A percentile compares a stretch with the other conserved stretches of the same genome.
Conservation (phyloP, 1,140 invertebrate genomes). For the Ectropis grisescens region DNA sequence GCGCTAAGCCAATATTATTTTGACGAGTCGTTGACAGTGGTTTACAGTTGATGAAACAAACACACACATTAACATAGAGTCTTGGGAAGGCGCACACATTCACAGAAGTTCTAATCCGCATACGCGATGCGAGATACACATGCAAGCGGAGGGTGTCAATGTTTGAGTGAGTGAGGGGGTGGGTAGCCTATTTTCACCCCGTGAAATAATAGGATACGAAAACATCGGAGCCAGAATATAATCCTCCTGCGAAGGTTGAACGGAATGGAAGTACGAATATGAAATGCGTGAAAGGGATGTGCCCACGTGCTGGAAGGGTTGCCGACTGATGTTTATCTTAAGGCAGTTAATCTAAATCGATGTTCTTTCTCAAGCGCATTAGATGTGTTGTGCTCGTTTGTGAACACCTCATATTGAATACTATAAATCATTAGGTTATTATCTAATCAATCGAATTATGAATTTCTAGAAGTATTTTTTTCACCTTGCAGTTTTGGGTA, state of each 20-base stretch:
- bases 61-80: slow-evolving; percentile 23
- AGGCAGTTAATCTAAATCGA: slow-evolving; percentile 45
- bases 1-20: slow-evolving; percentile 60
- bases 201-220: slow-evolving; percentile 69
- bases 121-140: slow-evolving; percentile 19
- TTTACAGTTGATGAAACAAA: slow-evolving; percentile 51
- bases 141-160: slow-evolving; percentile 22
- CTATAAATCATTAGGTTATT: too few species aligned
- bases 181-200: slow-evolving; percentile 68
- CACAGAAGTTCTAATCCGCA: not conserved
- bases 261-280: slow-evolving; percentile 63
- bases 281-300: slow-evolving; percentile 59
- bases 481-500: too few species aligned
- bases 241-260: slow-evolving; percentile 62
- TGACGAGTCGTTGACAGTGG: slow-evolving; percentile 63
- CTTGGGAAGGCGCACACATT: slow-evolving; percentile 12
- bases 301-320: slow-evolving; percentile 58
- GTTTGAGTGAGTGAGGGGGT: slow-evolving; percentile 50
- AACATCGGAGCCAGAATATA: slow-evolving; percentile 66
- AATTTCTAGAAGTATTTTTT: too few species aligned
- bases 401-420: too few species aligned
- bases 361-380: slow-evolving; percentile 22
- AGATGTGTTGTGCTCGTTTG: slow-evolving; percentile 6
- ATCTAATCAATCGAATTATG: too few species aligned
- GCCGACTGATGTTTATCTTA: slow-evolving; percentile 40